Percentiles rank a stretch among this genome's conserved stretches.
Evolutionary conservation across 2,888 invertebrate genomes (phyloP).

Genomic region (Micoletzkya japonica): DNA sequence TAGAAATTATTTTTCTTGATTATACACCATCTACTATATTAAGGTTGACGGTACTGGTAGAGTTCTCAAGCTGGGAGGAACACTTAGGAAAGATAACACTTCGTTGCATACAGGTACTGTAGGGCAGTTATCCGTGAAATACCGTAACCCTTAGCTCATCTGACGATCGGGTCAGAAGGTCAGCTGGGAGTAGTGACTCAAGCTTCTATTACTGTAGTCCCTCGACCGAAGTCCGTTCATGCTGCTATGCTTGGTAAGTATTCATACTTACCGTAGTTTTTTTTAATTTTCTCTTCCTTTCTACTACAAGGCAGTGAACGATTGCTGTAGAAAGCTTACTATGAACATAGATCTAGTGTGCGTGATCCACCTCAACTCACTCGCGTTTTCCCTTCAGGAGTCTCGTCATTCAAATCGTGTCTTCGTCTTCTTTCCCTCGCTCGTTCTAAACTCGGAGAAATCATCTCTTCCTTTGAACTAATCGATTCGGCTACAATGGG

Average conservation of each 20-base stretch:
- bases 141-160: slow-evolving; percentile 73
- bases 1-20: too few relatives aligned
- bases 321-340: too few relatives aligned
- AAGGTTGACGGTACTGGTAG: slow-evolving; percentile 72
- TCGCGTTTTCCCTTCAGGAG: too few relatives aligned
- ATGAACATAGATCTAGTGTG: too few relatives aligned
- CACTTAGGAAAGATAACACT: slow-evolving; percentile 93
- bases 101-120: slow-evolving; percentile 79
- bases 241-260: slow-evolving; percentile 81
- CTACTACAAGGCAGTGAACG: too few relatives aligned
- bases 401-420: too few relatives aligned
- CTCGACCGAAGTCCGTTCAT: slow-evolving; percentile 79
- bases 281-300: too few relatives aligned
- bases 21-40: too few relatives aligned
- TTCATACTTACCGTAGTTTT: too few relatives aligned
- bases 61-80: slow-evolving; percentile 81
- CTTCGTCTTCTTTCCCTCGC: slow-evolving; percentile 17
- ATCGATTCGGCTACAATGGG: slow-evolving; percentile 75
- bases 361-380: too few relatives aligned
- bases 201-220: slow-evolving; percentile 86
- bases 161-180: slow-evolving; percentile 97
- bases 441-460: slow-evolving; percentile 63
- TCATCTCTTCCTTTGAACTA: slow-evolving; percentile 89
- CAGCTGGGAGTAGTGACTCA: slow-evolving; percentile 87
- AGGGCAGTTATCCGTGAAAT: neutral